Evolutionary conservation across 2,888 invertebrate genomes (phyloP).

Genomic region (Scaptomyza parva): DNA sequence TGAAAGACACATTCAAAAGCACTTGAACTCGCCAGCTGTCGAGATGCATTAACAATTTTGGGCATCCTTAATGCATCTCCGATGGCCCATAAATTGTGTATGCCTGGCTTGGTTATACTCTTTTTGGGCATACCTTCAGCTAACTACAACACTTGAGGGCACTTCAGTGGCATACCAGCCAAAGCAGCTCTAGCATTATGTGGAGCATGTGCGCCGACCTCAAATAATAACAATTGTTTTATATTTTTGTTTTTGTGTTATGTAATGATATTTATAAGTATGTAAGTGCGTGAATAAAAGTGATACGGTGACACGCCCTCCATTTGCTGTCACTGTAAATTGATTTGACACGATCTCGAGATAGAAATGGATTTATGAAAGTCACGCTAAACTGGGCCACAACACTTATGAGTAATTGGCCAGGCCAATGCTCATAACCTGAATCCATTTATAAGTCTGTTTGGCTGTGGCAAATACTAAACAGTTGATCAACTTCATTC

Average conservation of each 20-base stretch:
- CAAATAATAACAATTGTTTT: slow-evolving; percentile 42
- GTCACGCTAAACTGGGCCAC: slow-evolving; percentile 67
- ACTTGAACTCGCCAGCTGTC: slow-evolving; percentile 23
- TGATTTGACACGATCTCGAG: slow-evolving; percentile 72
- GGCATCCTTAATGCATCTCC: slow-evolving; percentile 75
- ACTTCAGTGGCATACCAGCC: slow-evolving; percentile 57
- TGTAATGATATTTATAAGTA: slow-evolving; percentile 24
- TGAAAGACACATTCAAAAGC: slow-evolving; percentile 28
- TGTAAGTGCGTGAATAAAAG: slow-evolving; percentile 6
- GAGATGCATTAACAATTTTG: slow-evolving; percentile 74
- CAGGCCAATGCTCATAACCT: slow-evolving; percentile 20
- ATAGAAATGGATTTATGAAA: slow-evolving; percentile 77
- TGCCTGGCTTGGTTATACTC: slow-evolving; percentile 43
- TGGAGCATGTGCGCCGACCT: slow-evolving; percentile 49
- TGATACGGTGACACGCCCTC: slow-evolving; percentile 66
- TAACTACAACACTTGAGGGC: slow-evolving; percentile 65
- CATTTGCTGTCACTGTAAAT: slow-evolving; percentile 64
- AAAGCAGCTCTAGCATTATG: slow-evolving; percentile 18
- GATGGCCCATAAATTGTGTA: slow-evolving; percentile 71
- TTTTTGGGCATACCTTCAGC: slow-evolving; percentile 38
- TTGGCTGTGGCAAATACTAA: slow-evolving; percentile 35
- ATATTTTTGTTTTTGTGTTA: slow-evolving; percentile 24
- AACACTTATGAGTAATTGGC: slow-evolving; percentile 50
- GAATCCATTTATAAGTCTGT: slow-evolving; percentile 56
- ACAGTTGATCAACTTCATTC: slow-evolving; percentile 65